A percentile compares a stretch with the other conserved stretches of the same genome.
Evolutionary conservation across 2,797 vertebrate species (phyloP).

Genomic region (Manis crassicaudata): DNA sequence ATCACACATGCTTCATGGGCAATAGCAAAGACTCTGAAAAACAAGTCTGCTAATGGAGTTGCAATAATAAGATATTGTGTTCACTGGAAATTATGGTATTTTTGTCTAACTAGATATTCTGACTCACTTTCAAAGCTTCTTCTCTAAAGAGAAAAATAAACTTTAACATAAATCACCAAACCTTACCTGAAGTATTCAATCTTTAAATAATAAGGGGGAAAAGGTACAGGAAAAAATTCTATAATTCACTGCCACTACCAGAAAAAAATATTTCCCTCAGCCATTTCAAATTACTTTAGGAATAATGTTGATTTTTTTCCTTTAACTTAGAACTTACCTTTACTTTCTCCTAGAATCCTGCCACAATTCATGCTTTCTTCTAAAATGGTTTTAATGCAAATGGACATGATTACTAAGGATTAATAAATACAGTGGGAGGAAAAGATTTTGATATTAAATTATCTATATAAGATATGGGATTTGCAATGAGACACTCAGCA

Average conservation of each 20-base stretch:
- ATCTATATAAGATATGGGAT: not conserved
- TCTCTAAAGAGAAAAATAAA: constrained; percentile 35
- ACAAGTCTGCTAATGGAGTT: not conserved
- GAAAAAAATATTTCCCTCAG: constrained; percentile 16
- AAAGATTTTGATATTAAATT: not conserved
- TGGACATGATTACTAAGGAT: constrained; percentile 10
- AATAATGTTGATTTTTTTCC: not conserved
- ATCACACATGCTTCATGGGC: not conserved
- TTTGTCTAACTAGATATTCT: not conserved
- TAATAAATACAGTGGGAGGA: not conserved
- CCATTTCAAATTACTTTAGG: constrained; percentile 21
- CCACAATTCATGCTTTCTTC: constrained; percentile 52
- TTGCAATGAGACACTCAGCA: constrained; percentile 30
- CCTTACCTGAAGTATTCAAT: constrained; percentile 35
- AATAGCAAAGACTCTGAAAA: constrained; percentile 28
- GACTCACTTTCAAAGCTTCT: not conserved
- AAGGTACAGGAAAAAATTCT: not conserved
- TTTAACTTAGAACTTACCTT: constrained; percentile 40
- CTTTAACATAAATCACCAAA: constrained; percentile 42
- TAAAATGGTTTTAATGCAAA: constrained; percentile 54
- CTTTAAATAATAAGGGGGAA: not conserved
- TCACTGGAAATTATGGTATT: constrained; percentile 32
- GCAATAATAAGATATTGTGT: not conserved
- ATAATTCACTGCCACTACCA: constrained; percentile 11
- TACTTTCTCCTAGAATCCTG: constrained; percentile 10